These are phyloP conservation scores for Magallana gigas DNA, from an alignment of 1,140 invertebrate genomes.

Conservation along the genomic window DNA sequence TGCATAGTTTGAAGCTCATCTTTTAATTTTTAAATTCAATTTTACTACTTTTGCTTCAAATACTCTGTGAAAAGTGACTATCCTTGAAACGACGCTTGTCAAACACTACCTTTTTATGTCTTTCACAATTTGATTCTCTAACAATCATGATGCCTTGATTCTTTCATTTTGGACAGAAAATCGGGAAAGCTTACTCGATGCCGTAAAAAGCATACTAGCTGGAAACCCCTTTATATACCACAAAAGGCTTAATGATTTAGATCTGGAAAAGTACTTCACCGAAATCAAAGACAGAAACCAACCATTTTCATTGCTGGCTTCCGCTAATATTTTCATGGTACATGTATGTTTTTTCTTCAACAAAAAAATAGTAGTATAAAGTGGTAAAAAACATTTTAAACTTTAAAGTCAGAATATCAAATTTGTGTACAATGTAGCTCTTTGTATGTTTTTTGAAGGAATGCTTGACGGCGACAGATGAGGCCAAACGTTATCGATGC, in stretches of 20 bases:
- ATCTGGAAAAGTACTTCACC: slow-evolving; percentile 1
- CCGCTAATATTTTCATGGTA: slow-evolving; percentile 2
- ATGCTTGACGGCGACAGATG: slow-evolving; percentile 29
- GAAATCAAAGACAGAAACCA: slow-evolving; percentile 6
- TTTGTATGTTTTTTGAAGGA: neutral
- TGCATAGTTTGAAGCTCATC: too few species aligned
- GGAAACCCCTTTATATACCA: slow-evolving; percentile 19
- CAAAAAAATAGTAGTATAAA: too few species aligned
- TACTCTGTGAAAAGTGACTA: too few species aligned
- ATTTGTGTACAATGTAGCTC: neutral
- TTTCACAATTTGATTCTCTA: too few species aligned
- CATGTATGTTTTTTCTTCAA: neutral
- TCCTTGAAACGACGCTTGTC: too few species aligned
- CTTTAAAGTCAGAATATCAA: too few species aligned
- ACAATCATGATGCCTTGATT: neutral
- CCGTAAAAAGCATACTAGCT: slow-evolving; percentile 1
- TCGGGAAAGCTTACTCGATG: neutral
- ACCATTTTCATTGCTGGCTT: slow-evolving; percentile 9
- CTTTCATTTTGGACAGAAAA: neutral
- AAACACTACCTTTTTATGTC: too few species aligned
- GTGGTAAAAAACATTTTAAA: too few species aligned
- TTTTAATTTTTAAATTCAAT: too few species aligned
- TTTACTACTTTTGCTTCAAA: too few species aligned
- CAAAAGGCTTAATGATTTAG: slow-evolving; percentile 2
- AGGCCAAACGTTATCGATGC: neutral